These are phyloP conservation scores for Platyscapa corneri DNA, from an alignment of 1,140 invertebrate genomes.

Conservation along the genomic window DNA sequence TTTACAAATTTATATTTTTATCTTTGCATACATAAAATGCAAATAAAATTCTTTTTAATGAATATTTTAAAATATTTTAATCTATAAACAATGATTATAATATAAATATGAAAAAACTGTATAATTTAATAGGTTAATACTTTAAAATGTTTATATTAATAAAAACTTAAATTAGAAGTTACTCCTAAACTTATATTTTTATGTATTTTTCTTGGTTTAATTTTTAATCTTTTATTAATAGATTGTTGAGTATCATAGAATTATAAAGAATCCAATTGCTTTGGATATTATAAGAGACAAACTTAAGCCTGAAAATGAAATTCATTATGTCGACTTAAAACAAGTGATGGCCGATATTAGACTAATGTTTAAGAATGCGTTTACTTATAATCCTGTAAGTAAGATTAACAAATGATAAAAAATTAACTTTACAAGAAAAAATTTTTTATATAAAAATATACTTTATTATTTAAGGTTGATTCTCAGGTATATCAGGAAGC, in stretches of 20 bases:
- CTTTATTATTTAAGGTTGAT: slow-evolving; percentile 77
- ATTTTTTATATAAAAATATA: slow-evolving; percentile 10
- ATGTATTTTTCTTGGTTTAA: not conserved
- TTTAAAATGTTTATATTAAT: too few species aligned
- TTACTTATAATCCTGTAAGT: slow-evolving; percentile 88
- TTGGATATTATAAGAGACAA: slow-evolving; percentile 87
- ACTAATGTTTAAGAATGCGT: slow-evolving; percentile 91
- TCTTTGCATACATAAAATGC: too few species aligned
- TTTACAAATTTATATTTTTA: too few species aligned
- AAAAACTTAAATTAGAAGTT: too few species aligned
- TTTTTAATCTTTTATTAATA: slow-evolving; percentile 62
- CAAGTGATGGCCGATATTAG: slow-evolving; percentile 88
- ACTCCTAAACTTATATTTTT: not conserved
- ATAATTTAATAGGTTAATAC: too few species aligned
- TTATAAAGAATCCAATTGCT: slow-evolving; percentile 87
- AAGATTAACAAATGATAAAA: slow-evolving; percentile 28
- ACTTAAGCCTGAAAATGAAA: slow-evolving; percentile 81
- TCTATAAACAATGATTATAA: too few species aligned
- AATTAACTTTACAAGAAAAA: slow-evolving; percentile 24
- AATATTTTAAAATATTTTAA: too few species aligned
- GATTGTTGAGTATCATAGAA: slow-evolving; percentile 85
- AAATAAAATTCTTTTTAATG: too few species aligned
- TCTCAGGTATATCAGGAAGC: slow-evolving; percentile 89
- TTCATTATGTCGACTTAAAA: slow-evolving; percentile 84
- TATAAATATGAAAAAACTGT: too few species aligned